Conservation (phyloP, 2,888 invertebrate species). For the Drosophila kokeensis region DNA sequence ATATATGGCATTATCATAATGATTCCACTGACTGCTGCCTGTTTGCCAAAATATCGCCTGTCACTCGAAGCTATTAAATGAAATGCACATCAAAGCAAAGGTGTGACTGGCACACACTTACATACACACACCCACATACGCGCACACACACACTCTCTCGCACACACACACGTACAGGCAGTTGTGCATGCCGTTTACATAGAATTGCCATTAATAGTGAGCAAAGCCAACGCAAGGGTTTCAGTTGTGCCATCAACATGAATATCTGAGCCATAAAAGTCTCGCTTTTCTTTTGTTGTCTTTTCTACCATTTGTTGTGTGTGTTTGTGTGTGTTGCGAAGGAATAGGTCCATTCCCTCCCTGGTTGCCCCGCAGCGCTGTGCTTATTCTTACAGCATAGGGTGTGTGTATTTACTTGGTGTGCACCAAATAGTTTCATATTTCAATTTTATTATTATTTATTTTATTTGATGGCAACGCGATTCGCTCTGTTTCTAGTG, state of each 20-base stretch:
- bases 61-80: constrained; percentile 53
- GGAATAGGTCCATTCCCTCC: background rate
- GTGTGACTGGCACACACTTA: constrained; percentile 31
- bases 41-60: constrained; percentile 30
- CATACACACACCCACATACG: background rate
- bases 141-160: background rate
- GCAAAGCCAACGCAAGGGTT: constrained; percentile 38
- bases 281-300: constrained; percentile 17
- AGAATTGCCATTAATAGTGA: constrained; percentile 56
- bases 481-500: constrained; percentile 34
- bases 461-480: constrained; percentile 60
- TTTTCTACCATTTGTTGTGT: constrained; percentile 35
- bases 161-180: background rate
- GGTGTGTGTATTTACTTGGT: constrained; percentile 11
- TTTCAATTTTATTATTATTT: constrained; percentile 61
- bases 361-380: constrained; percentile 13
- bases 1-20: constrained; percentile 57
- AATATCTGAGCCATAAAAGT: constrained; percentile 52
- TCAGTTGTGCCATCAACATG: constrained; percentile 39
- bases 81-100: constrained; percentile 48
- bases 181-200: constrained; percentile 49
- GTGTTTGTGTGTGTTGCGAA: background rate
- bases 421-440: constrained; percentile 70
- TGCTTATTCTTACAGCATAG: background rate
- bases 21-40: constrained; percentile 33